Percentiles rank a stretch among this genome's conserved stretches.
Conservation (phyloP, 2,797 vertebrate genomes). For the Phalanger gymnotis region DNA sequence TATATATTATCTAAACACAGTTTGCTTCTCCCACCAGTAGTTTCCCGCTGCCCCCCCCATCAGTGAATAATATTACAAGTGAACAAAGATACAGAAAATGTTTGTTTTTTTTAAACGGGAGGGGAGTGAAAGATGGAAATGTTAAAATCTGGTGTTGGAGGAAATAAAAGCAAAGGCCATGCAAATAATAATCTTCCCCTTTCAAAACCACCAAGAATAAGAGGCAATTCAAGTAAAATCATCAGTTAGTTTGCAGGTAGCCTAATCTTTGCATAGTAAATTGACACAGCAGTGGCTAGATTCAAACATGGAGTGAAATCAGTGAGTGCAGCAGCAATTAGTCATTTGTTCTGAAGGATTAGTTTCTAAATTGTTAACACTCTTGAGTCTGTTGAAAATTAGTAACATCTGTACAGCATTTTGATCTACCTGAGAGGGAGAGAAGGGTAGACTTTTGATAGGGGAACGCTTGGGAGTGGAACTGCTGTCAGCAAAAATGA, state of each 20-base stretch:
- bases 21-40: conserved; percentile 74
- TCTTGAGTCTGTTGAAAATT: conserved; percentile 86
- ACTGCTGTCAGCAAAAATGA: conserved; percentile 87
- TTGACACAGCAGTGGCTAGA: conserved; percentile 76
- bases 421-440: conserved; percentile 94
- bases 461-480: conserved; percentile 89
- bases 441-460: conserved; percentile 93
- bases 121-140: conserved; percentile 68
- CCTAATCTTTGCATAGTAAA: conserved; percentile 67
- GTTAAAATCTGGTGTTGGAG: conserved; percentile 71
- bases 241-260: conserved; percentile 76
- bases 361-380: conserved; percentile 89
- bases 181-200: conserved; percentile 65
- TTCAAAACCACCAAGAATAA: conserved; percentile 68
- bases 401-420: conserved; percentile 87
- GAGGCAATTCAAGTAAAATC: conserved; percentile 69
- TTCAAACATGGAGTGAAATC: conserved; percentile 82
- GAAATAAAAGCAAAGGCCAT: conserved; percentile 78
- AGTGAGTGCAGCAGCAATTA: conserved; percentile 83
- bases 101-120: conserved; percentile 59
- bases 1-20: conserved; percentile 78
- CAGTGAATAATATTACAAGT: conserved; percentile 81
- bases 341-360: conserved; percentile 88
- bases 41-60: conserved; percentile 52
- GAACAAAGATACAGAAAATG: conserved; percentile 77